Evolutionary conservation across 2,113 vertebrate species (phyloP).

Genomic region (Mirza zaza): DNA sequence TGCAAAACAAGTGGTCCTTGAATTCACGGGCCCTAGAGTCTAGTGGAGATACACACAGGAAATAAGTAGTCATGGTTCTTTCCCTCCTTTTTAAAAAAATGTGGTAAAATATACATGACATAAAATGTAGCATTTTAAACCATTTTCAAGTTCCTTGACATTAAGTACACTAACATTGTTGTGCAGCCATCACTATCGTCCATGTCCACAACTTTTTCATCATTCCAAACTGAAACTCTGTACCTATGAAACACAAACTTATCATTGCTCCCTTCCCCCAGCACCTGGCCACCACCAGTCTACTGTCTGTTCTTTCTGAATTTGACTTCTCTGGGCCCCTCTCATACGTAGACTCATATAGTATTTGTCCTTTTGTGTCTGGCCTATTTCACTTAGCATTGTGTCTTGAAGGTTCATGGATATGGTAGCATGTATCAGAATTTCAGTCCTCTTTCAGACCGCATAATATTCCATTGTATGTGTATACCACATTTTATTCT

Average conservation of each 20-base stretch:
- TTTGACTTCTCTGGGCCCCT: background rate
- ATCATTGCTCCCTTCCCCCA: too few relatives aligned
- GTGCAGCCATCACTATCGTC: too few relatives aligned
- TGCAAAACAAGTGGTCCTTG: background rate
- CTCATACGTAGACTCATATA: background rate
- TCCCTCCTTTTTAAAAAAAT: background rate
- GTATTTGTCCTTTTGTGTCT: background rate
- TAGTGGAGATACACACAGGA: background rate
- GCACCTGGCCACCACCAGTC: too few relatives aligned
- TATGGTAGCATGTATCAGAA: background rate
- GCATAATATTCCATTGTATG: background rate
- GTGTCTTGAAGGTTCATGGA: background rate
- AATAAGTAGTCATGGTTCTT: background rate
- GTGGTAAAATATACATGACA: background rate
- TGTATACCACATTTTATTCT: background rate
- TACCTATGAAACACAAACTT: background rate
- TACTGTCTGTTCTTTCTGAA: background rate
- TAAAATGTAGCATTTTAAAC: background rate
- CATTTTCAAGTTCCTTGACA: background rate
- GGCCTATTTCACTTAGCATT: background rate
- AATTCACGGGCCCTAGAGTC: too few relatives aligned
- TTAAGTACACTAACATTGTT: background rate
- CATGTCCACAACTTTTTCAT: background rate
- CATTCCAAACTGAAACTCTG: background rate
- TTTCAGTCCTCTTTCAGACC: background rate